Evolutionary conservation across 2,113 vertebrate genomes (phyloP), one percentile per base, ranked within the genome.

Genomic region (Sisor rabdophorus): DNA sequence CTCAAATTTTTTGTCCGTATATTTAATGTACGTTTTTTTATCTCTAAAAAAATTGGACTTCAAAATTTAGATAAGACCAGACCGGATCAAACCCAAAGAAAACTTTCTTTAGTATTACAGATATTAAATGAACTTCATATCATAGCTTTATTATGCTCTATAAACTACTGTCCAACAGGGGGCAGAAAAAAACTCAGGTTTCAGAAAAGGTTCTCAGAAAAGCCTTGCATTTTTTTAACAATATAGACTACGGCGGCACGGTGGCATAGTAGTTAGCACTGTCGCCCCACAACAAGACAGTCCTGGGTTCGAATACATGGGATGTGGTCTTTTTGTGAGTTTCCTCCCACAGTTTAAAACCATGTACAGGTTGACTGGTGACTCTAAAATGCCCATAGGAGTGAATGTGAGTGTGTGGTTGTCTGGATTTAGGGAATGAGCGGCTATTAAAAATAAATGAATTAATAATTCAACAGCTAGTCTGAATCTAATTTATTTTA

Each of bases 141-240:
- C 22, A 1, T 9, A 28, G 4, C 16, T 52, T 52, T 30, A 11
- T 50, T 19, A 47, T 28, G 77, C 58, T 68, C 36, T 73, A 20
- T 36, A n/a, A n/a, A 6, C 24, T 22, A 44, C 54, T 19, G 55
- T 54, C 73, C 81, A 80, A 64, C 47, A 26, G 71, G 78, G 78
- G 78, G 70, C 74, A 79, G 50, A 58, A 73, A 69, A 59, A 58
- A 26, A n/a, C 47, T 68, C 30, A 13, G 60, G 48, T 71, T 70
- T 17, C 47, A 50, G 22, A 6, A 64, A 40, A 1, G n/a, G 32
- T 28, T 55, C 13, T 71, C 8, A 54, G 10, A 32, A 19, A 61
- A 64, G 11, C n/a, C 12, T 67, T 67, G 47, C 26, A n/a, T 16
- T 61, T 50, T 52, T 2, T 11, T 50, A 63, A 22, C 15, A 17